Evolutionary conservation across 2,888 invertebrate species (phyloP), one percentile per base, ranked within the genome.

Genomic region (Chymomyza procnemis): DNA sequence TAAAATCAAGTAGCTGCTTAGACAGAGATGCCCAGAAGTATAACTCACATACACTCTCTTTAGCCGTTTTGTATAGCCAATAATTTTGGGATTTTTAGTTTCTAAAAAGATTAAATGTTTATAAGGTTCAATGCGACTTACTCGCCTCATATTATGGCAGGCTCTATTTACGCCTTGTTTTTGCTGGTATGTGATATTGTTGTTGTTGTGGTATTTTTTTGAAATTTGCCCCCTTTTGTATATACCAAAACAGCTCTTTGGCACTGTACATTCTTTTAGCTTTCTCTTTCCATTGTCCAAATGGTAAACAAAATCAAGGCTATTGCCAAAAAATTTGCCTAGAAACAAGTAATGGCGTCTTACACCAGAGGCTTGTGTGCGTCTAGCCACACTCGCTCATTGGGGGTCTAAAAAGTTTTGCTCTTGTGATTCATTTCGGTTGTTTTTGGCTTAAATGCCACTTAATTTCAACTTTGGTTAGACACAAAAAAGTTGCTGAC

Each of bases 11-110:
- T 6, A 26, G 26, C 26, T 5, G 26, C 5, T 26, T 26, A 26
- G 4, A 26, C 6, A 26, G 6, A 26, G 26, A 26, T 6, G 26
- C 26, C 26, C 69, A 69, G 69, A 69, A 16, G 9, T 4, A 50
- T 18, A 12, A 50, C 14, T 8, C n/a, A 50, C 48, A 18, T 1
- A 1, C n/a, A 47, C n/a, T 1, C 26, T 26, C 47, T 1, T 47
- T 4, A 4, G 30, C 57, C 54, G 69, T 58, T 62, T 18, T 46
- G 22, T 19, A 55, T 41, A 18, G 50, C 50, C 52, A 52, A 18
- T 12, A 18, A 6, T 18, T 50, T 50, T 6, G 16, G 18, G 18
- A 3, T 18, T 5, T 18, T 8, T 50, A 14, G 34, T 41, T 41
- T 41, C 34, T 41, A 41, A 41, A 41, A 41, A 12, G 34, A 3